Percentiles rank a stretch among this genome's conserved stretches.
These are phyloP conservation scores for Loriculus beryllinus DNA, from an alignment of 2,797 vertebrate species.

Conservation along the genomic window DNA sequence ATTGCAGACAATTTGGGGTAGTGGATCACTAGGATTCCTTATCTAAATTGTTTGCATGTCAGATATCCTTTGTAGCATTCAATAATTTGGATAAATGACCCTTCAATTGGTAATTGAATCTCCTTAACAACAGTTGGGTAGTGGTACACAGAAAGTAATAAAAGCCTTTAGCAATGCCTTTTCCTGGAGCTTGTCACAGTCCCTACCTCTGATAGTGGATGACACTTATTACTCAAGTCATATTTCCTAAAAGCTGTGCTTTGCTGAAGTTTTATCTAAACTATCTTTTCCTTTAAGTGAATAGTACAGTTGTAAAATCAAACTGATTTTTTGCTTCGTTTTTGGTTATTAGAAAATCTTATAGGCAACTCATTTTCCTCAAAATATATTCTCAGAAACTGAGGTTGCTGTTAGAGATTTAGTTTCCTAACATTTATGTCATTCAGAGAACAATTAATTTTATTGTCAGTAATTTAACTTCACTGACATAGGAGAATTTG, in stretches of 20 bases:
- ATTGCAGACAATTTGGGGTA: slow-evolving; percentile 7
- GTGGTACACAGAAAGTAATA: slow-evolving; percentile 73
- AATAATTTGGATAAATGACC: slow-evolving; percentile 74
- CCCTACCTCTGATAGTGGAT: slow-evolving; percentile 56
- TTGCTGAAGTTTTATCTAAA: slow-evolving; percentile 30
- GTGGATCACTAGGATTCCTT: slow-evolving; percentile 49
- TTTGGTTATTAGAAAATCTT: not conserved
- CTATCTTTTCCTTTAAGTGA: not conserved
- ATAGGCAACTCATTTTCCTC: not conserved
- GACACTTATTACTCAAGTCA: slow-evolving; percentile 67
- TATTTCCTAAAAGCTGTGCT: slow-evolving; percentile 59
- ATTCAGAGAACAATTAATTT: not conserved
- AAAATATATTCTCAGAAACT: not conserved
- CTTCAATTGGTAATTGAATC: slow-evolving; percentile 72
- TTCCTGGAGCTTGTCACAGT: slow-evolving; percentile 71
- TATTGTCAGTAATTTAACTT: not conserved
- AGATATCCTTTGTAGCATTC: slow-evolving; percentile 59
- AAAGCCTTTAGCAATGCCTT: slow-evolving; percentile 52
- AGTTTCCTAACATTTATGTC: not conserved
- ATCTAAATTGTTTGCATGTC: slow-evolving; percentile 71
- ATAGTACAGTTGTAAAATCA: not conserved
- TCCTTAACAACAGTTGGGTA: slow-evolving; percentile 67
- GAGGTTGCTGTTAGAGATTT: not conserved
- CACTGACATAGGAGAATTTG: not conserved
- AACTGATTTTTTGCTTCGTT: not conserved